These are phyloP conservation scores for Drosophila aldrichi DNA, from an alignment of 2,888 invertebrate genomes.

Conservation along the genomic window DNA sequence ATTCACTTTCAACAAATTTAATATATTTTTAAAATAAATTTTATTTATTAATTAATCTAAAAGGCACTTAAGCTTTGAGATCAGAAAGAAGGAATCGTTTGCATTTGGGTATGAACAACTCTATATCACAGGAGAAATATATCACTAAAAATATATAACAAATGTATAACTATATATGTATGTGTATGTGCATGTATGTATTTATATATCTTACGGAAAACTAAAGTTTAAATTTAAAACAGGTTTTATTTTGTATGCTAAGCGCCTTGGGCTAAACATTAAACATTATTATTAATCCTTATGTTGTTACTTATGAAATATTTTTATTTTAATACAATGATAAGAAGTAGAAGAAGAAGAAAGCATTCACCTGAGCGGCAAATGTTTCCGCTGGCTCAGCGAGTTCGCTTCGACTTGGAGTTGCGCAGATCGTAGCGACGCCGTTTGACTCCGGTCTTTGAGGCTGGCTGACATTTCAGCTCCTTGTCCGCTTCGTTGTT, in stretches of 20 bases:
- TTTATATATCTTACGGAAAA: background rate
- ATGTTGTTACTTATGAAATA: conserved; percentile 22
- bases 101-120: too few relatives aligned
- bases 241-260: conserved; percentile 14
- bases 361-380: background rate
- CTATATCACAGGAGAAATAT: background rate
- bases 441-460: conserved; percentile 16
- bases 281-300: background rate
- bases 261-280: conserved; percentile 1
- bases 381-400: background rate
- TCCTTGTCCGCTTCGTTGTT: conserved; percentile 11
- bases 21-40: background rate
- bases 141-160: background rate
- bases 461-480: conserved; percentile 1
- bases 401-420: conserved; percentile 32
- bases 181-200: too few relatives aligned
- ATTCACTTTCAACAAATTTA: too few relatives aligned
- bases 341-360: background rate
- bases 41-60: too few relatives aligned
- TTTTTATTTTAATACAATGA: background rate
- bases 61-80: background rate
- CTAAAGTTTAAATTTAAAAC: background rate
- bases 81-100: background rate
- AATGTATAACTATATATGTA: background rate
- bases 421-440: conserved; percentile 61